Evolutionary conservation across 1,140 invertebrate species (phyloP), one percentile per base, ranked within the genome.

Genomic region (Magallana ariakensis): DNA sequence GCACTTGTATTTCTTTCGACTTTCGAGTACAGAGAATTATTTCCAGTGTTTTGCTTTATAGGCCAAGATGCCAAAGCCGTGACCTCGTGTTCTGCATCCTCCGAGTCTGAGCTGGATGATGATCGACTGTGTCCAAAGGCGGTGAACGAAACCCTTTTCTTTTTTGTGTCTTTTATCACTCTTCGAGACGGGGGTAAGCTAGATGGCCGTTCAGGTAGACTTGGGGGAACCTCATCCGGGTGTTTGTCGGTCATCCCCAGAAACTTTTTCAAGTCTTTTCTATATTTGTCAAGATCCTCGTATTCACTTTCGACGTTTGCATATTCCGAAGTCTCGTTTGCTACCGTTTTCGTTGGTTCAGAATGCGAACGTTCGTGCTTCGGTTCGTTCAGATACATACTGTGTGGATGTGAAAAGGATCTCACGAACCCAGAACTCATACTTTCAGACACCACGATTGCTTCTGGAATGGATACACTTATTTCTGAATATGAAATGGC

Each of bases 281-380:
- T 85, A 26, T 87, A 87, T 87, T 87, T 87, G 46, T 87, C 87
- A 46, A 87, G 75, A 11, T 87, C 87, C 57, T 87, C 87, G 19
- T 87, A 87, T 8, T 85, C 55, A 85, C 83, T 85, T 56, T 82
- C 84, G 8, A 60, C n/a, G 11, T 56, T n/a, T 58, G 53, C 82
- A 15, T 84, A 84, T 84, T 56, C 82, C 6, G 56, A 22, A 16
- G 80, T 13, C 15, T 84, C 82, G n/a, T n/a, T 58, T 0, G 10
- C 9, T 13, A 75, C 26, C 15, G 66, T 26, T 26, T 75, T 75
- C 3, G 56, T 22, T 8, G 82, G 82, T 22, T 84, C 82, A 11
- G 82, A 84, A n/a, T 60, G 57, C n/a, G 82, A 84, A 26, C 82
- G 56, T 57, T 84, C 57, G 22, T 84, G 33, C 46, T 57, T 84